Percentiles rank a stretch among this genome's conserved stretches.
phyloP scores from a whole-genome alignment of 2,113 vertebrate genomes.

The Cinclus cinclus region DNA sequence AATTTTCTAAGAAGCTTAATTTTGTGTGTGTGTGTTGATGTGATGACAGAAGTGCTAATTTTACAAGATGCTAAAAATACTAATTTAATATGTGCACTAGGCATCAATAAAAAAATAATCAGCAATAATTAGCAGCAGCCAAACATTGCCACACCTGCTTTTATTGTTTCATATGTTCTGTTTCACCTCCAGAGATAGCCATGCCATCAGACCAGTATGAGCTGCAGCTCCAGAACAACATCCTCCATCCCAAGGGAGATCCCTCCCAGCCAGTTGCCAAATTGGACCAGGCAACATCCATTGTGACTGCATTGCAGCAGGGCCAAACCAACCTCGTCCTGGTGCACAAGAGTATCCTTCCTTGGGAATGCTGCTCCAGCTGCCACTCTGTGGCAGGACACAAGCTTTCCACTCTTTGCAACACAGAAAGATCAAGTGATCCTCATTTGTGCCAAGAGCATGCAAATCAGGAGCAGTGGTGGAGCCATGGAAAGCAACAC shows the following conservation, averaged over 20 bases:
- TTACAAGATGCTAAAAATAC: neutral
- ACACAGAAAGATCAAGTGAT: neutral
- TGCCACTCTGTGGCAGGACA: neutral
- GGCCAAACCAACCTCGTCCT: constrained; percentile 76
- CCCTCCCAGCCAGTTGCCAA: constrained; percentile 70
- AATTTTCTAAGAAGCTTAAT: neutral
- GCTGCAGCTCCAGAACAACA: constrained; percentile 86
- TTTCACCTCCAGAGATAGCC: constrained; percentile 74
- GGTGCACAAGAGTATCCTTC: constrained; percentile 80
- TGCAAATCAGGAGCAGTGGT: neutral
- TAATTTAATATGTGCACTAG: neutral
- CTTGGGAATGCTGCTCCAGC: neutral
- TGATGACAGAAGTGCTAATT: neutral
- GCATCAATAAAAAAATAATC: neutral
- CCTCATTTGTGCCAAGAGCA: neutral
- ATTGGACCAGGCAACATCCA: constrained; percentile 77
- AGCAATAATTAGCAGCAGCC: neutral
- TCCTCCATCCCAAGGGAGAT: constrained; percentile 69
- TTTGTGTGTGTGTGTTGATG: neutral
- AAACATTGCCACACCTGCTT: neutral
- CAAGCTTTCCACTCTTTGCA: neutral
- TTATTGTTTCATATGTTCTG: neutral
- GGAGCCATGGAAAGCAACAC: neutral
- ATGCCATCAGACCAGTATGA: constrained; percentile 94
- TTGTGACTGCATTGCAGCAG: constrained; percentile 73